These are phyloP conservation scores for Cybosia mesomella DNA, from an alignment of 2,888 invertebrate genomes.

Conservation along the genomic window DNA sequence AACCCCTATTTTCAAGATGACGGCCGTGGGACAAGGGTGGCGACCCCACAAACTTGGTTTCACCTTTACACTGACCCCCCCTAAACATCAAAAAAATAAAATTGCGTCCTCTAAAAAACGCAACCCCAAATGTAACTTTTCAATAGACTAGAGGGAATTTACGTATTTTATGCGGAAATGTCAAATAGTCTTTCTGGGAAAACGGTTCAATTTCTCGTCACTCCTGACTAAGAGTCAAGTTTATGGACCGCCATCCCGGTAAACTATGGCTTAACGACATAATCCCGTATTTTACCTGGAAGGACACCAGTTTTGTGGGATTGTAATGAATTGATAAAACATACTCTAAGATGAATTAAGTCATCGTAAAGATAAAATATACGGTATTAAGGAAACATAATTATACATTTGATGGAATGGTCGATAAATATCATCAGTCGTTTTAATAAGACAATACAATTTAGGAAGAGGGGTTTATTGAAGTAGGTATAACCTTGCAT, in stretches of 20 bases:
- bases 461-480: background rate
- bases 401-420: background rate
- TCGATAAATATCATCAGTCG: too few relatives aligned
- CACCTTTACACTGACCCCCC: too few relatives aligned
- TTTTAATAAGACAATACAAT: too few relatives aligned
- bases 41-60: too few relatives aligned
- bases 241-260: constrained; percentile 3
- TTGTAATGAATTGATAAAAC: background rate
- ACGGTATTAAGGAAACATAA: background rate
- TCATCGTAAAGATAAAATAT: background rate
- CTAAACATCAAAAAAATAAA: too few relatives aligned
- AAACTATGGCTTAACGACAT: background rate
- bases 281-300: background rate
- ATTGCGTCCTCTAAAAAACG: too few relatives aligned
- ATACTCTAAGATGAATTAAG: background rate
- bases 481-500: background rate
- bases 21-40: too few relatives aligned
- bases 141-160: too few relatives aligned
- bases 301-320: constrained; percentile 1
- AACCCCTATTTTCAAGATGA: too few relatives aligned
- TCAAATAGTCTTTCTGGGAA: background rate
- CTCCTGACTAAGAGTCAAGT: background rate
- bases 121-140: too few relatives aligned
- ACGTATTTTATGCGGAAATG: background rate
- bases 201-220: background rate